Evolutionary conservation across 2,113 vertebrate genomes (phyloP).

Genomic region (Poicephalus meyeri): DNA sequence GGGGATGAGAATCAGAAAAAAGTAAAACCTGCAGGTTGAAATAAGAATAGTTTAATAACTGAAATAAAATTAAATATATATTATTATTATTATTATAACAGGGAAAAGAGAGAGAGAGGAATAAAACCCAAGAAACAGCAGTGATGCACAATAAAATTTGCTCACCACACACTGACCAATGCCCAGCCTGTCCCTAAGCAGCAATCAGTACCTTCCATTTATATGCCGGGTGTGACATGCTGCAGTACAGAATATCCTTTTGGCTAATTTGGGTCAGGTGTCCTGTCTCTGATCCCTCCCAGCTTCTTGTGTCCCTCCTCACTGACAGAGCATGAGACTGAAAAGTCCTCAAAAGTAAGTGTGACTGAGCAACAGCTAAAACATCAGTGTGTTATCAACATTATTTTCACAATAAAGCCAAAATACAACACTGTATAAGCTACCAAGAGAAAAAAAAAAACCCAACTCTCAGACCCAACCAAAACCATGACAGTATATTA

Average conservation of each 20-base stretch:
- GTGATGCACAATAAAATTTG: background rate
- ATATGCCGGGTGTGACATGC: rapidly evolving
- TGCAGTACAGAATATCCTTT: background rate
- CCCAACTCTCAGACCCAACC: background rate
- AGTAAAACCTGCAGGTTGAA: background rate
- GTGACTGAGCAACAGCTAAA: background rate
- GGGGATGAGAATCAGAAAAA: background rate
- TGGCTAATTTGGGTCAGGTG: background rate
- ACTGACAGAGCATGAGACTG: background rate
- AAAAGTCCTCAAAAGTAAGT: background rate
- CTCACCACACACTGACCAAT: background rate
- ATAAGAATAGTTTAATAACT: background rate
- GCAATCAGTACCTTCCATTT: background rate
- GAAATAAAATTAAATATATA: background rate
- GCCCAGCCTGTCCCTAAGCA: background rate
- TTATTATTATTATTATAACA: background rate
- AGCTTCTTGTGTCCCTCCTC: background rate
- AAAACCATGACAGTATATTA: background rate
- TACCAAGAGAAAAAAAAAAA: background rate
- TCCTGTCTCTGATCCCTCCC: background rate
- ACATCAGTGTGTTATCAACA: background rate
- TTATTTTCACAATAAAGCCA: background rate
- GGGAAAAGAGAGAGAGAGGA: background rate
- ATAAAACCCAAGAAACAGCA: background rate
- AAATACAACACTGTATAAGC: background rate